These are phyloP conservation scores for Rhinogobius similis DNA, from an alignment of 2,113 vertebrate species.

Conservation along the genomic window DNA sequence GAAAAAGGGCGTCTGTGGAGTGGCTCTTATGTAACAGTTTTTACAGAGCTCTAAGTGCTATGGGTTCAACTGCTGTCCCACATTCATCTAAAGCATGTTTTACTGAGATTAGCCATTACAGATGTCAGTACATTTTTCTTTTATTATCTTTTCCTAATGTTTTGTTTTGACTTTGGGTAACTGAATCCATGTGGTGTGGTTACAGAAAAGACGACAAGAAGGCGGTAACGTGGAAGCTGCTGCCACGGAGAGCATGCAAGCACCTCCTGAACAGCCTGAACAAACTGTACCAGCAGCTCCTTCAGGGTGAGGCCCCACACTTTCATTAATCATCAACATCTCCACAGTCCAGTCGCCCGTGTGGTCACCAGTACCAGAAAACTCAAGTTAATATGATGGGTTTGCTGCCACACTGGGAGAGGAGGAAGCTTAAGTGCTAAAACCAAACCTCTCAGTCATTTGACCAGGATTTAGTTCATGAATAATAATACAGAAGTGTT, in stretches of 20 bases:
- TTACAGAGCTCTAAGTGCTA: conserved; percentile 15
- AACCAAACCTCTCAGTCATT: too few species aligned
- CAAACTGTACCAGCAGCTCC: conserved; percentile 90
- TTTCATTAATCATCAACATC: conserved; percentile 55
- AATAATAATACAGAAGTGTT: too few species aligned
- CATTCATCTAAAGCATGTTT: conserved; percentile 41
- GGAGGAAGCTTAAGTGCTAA: too few species aligned
- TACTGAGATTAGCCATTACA: conserved; percentile 35
- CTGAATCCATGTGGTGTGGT: conserved; percentile 62
- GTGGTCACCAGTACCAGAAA: neutral
- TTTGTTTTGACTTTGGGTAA: conserved; percentile 55
- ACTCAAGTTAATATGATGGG: too few species aligned
- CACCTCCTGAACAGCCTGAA: conserved; percentile 91
- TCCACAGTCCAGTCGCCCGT: conserved; percentile 46
- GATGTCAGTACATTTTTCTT: conserved; percentile 39
- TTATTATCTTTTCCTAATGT: conserved; percentile 20
- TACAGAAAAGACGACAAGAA: conserved; percentile 93
- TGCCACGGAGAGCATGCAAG: conserved; percentile 97
- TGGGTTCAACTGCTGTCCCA: conserved; percentile 9
- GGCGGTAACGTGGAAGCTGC: conserved; percentile 91
- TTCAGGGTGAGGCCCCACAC: conserved; percentile 84
- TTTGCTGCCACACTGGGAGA: too few species aligned
- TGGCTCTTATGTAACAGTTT: conserved; percentile 43
- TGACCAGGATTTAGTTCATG: too few species aligned
- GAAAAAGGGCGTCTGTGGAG: neutral